A percentile compares a stretch with the other conserved stretches of the same genome.
phyloP scores from a whole-genome alignment of 1,140 invertebrate genomes.

The Chlorops oryzae region DNA sequence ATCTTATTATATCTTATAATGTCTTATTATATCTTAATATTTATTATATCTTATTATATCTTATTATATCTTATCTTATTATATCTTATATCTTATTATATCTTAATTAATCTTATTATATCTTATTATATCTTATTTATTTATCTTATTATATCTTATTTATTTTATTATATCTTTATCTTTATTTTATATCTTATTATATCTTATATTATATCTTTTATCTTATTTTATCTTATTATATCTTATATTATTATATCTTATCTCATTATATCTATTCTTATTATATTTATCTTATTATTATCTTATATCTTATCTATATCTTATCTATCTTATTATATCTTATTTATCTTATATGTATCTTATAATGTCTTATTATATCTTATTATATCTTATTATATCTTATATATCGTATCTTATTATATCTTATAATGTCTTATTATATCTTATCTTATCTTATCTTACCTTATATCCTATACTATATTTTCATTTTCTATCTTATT shows the following conservation, averaged over 20 bases:
- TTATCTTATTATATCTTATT: background rate
- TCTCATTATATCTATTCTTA: background rate
- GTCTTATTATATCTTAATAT: background rate
- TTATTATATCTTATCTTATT: conserved; percentile 1
- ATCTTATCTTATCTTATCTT: background rate
- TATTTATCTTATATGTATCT: background rate
- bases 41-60: background rate
- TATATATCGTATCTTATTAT: background rate
- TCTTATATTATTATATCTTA: background rate
- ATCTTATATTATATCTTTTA: background rate
- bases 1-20: background rate
- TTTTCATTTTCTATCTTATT: conserved; percentile 2
- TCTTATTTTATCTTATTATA: background rate
- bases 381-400: background rate
- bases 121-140: background rate
- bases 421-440: conserved; percentile 1
- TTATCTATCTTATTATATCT: background rate
- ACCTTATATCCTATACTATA: background rate
- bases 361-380: background rate
- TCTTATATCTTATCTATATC: background rate
- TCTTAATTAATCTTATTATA: background rate
- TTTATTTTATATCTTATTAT: conserved; percentile 1
- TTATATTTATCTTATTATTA: background rate
- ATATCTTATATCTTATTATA: background rate
- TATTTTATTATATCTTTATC: background rate